Percentiles rank a stretch among this genome's conserved stretches.
Evolutionary conservation across 2,888 invertebrate genomes (phyloP).

Genomic region (Thalpophila matura): DNA sequence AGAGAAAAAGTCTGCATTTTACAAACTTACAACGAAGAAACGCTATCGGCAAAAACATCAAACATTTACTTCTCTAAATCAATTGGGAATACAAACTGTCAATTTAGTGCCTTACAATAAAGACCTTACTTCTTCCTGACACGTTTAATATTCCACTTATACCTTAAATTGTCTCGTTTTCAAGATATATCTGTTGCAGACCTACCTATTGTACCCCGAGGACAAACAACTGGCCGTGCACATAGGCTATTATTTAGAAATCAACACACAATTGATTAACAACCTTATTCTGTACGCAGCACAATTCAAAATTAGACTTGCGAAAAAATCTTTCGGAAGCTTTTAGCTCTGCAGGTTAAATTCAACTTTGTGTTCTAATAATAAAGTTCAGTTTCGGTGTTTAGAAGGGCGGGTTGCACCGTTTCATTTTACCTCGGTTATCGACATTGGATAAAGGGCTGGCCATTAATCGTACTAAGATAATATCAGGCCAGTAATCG

Average conservation of each 20-base stretch:
- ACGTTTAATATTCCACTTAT: slow-evolving; percentile 84
- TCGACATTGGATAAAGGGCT: slow-evolving; percentile 88
- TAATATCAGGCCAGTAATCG: slow-evolving; percentile 88
- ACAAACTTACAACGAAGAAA: slow-evolving; percentile 1
- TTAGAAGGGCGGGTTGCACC: slow-evolving; percentile 57
- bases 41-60: slow-evolving; percentile 19
- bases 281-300: accelerated
- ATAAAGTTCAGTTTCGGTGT: slow-evolving; percentile 61
- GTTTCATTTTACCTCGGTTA: slow-evolving; percentile 67
- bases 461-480: slow-evolving; percentile 86
- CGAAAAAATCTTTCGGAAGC: slow-evolving; percentile 46
- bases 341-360: slow-evolving; percentile 36
- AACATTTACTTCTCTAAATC: slow-evolving; percentile 49
- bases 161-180: slow-evolving; percentile 87
- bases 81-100: slow-evolving; percentile 45
- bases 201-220: slow-evolving; percentile 87
- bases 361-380: slow-evolving; percentile 1
- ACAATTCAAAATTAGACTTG: slow-evolving; percentile 51
- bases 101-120: slow-evolving; percentile 57
- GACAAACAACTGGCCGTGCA: slow-evolving; percentile 84
- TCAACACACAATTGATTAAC: slow-evolving; percentile 49
- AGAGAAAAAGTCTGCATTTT: background rate
- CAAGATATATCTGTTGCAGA: slow-evolving; percentile 85
- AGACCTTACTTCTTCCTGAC: slow-evolving; percentile 68
- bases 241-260: slow-evolving; percentile 76